A percentile compares a stretch with the other conserved stretches of the same genome.
Conservation (phyloP, 2,113 vertebrate species). For the Sterrhoptilus dennistouni region DNA sequence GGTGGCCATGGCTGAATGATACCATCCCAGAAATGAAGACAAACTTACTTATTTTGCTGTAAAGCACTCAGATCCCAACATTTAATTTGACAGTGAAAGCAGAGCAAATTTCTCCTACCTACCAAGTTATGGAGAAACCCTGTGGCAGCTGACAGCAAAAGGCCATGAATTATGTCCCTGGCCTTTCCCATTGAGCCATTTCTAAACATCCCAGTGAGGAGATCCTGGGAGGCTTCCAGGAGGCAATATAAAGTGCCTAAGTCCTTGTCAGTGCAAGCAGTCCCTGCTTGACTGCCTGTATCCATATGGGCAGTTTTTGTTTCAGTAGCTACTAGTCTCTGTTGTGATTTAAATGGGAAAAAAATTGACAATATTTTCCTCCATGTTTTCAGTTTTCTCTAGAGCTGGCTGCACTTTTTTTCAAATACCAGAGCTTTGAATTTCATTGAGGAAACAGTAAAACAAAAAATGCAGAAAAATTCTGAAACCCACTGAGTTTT, state of each 20-base stretch:
- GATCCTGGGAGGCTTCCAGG: background rate
- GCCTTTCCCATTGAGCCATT: background rate
- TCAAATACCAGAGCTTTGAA: background rate
- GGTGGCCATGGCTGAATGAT: background rate
- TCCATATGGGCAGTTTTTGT: background rate
- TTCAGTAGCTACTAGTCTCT: background rate
- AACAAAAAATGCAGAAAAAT: background rate
- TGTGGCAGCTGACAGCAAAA: background rate
- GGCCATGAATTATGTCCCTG: background rate
- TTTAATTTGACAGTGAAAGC: background rate
- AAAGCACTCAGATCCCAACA: background rate
- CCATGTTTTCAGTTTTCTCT: background rate
- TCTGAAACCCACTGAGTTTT: background rate
- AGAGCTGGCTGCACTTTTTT: background rate
- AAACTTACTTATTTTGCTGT: background rate
- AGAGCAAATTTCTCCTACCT: background rate
- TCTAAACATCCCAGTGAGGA: background rate
- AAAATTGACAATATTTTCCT: background rate
- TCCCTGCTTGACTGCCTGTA: background rate
- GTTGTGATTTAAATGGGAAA: background rate
- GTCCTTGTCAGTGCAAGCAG: background rate
- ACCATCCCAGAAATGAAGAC: background rate
- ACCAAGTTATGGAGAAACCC: background rate
- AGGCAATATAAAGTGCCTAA: background rate
- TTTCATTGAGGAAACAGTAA: slow-evolving; percentile 9